A percentile compares a stretch with the other conserved stretches of the same genome.
These are phyloP conservation scores for Osmerus mordax DNA, from an alignment of 2,113 vertebrate species.

Conservation along the genomic window DNA sequence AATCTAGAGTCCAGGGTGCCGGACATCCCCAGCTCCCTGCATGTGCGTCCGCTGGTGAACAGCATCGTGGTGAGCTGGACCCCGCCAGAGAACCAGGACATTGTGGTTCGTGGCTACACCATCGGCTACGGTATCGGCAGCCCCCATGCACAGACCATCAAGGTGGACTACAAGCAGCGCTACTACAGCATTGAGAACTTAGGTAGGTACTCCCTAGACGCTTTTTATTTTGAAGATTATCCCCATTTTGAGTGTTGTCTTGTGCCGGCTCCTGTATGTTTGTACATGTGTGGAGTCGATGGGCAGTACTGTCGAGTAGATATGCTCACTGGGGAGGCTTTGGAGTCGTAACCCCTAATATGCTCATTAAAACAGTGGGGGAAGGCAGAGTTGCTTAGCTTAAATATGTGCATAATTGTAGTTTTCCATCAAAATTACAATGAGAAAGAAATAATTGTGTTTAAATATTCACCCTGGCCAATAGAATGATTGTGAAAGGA, in stretches of 20 bases:
- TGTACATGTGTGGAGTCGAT: no score
- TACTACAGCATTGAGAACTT: slow-evolving; percentile 97
- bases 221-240: no score
- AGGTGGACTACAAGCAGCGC: slow-evolving; percentile 96
- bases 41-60: slow-evolving; percentile 89
- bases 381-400: slow-evolving; percentile 12
- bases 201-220: no score
- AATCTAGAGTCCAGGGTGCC: slow-evolving; percentile 86
- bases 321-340: no score
- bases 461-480: slow-evolving; percentile 51
- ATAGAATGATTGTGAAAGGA: slow-evolving; percentile 50
- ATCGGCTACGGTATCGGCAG: slow-evolving; percentile 95
- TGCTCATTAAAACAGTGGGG: slow-evolving; percentile 27
- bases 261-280: no score
- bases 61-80: slow-evolving; percentile 99
- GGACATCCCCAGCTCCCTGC: slow-evolving; percentile 92
- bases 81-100: slow-evolving; percentile 94
- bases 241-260: no score
- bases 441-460: slow-evolving; percentile 46
- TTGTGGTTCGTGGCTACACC: slow-evolving; percentile 91
- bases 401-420: slow-evolving; percentile 47
- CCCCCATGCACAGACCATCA: slow-evolving; percentile 93
- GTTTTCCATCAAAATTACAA: slow-evolving; percentile 47
- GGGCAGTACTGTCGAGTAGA: no score
- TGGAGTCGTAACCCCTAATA: neutral